Evolutionary conservation across 2,888 invertebrate genomes (phyloP).

Genomic region (Cremastobaeus sp.): DNA sequence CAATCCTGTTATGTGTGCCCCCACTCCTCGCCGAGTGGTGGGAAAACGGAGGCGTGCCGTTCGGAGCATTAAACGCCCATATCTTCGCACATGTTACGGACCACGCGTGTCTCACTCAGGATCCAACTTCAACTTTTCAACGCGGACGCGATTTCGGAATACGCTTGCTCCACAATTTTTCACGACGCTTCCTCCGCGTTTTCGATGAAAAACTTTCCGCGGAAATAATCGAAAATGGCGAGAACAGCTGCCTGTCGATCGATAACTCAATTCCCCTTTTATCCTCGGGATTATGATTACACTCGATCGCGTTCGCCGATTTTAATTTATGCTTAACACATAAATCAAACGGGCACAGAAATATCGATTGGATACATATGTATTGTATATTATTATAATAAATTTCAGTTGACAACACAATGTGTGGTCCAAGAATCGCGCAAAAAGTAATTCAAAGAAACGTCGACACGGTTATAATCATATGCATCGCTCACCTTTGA

Average conservation of each 20-base stretch:
- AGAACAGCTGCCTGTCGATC: no score
- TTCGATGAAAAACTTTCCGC: conserved; percentile 2
- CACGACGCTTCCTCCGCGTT: no score
- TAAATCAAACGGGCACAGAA: conserved; percentile 27
- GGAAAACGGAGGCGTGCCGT: conserved; percentile 68
- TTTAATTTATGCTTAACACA: conserved; percentile 21
- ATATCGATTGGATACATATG: conserved; percentile 17
- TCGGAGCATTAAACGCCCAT: conserved; percentile 61
- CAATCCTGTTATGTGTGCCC: conserved; percentile 66
- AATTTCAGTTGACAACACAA: conserved; percentile 25
- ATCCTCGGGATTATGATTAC: no score
- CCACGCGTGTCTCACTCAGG: conserved; percentile 47
- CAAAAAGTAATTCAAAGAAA: conserved; percentile 27
- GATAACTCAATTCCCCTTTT: no score
- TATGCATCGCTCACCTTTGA: conserved; percentile 27
- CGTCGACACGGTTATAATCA: conserved; percentile 39
- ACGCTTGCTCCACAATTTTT: no score
- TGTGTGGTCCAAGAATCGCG: conserved; percentile 33
- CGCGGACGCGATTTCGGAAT: no score
- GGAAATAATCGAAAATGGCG: no score
- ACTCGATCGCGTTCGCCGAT: conserved; percentile 11
- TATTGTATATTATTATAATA: conserved; percentile 8
- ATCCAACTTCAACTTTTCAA: no score
- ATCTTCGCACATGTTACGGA: conserved; percentile 38
- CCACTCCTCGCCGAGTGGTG: conserved; percentile 62